These are phyloP conservation scores for Climacteris rufus DNA, from an alignment of 2,113 vertebrate species.

Conservation along the genomic window DNA sequence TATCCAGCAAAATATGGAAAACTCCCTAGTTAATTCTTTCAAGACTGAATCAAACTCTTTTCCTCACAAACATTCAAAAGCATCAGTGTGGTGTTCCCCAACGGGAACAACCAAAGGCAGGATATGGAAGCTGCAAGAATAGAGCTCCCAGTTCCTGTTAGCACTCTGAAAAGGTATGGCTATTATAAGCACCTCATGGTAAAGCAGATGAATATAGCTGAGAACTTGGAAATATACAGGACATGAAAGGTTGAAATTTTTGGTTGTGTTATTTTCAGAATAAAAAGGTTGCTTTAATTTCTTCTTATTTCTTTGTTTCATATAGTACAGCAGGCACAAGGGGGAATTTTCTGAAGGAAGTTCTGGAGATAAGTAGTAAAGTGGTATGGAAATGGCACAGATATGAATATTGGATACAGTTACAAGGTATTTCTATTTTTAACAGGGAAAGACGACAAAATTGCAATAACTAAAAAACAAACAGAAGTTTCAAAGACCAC, in stretches of 20 bases:
- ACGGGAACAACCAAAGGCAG: background rate
- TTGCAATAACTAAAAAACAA: background rate
- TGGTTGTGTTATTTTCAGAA: background rate
- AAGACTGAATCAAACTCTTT: background rate
- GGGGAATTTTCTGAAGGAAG: background rate
- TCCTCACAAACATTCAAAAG: background rate
- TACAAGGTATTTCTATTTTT: background rate
- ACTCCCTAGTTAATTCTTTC: background rate
- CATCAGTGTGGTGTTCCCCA: background rate
- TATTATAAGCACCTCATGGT: background rate
- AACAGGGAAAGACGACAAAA: background rate
- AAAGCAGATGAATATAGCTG: background rate
- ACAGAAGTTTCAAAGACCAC: background rate
- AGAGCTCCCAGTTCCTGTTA: background rate
- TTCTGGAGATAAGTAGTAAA: background rate
- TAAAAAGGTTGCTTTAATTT: background rate
- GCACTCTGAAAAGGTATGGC: background rate
- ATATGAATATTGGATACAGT: background rate
- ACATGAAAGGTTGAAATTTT: background rate
- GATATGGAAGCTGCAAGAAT: background rate
- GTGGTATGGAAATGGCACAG: background rate
- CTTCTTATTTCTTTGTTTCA: background rate
- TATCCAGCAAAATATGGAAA: background rate
- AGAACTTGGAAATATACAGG: background rate
- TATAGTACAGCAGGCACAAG: background rate